A percentile compares a stretch with the other conserved stretches of the same genome.
Conservation (phyloP, 1,140 invertebrate genomes). For the Bombus soroeensis region DNA sequence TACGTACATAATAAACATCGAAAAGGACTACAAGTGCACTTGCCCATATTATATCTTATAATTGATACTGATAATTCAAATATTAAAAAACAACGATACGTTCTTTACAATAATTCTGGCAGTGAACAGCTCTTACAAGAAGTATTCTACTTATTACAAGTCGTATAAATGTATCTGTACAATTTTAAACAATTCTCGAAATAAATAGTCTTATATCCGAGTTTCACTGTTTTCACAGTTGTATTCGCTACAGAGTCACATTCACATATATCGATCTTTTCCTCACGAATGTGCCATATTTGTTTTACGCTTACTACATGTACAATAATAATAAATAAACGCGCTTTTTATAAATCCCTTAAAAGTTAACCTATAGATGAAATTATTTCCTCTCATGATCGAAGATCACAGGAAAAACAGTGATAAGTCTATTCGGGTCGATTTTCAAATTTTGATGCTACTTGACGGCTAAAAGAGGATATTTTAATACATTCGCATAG, state of each 20-base stretch:
- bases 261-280: background rate
- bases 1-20: background rate
- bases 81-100: background rate
- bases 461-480: background rate
- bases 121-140: constrained; percentile 40
- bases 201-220: background rate
- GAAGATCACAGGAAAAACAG: background rate
- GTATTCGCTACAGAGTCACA: background rate
- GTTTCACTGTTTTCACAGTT: background rate
- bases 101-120: constrained; percentile 33
- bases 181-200: constrained; percentile 19
- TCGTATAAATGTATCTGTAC: constrained; percentile 30
- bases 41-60: constrained; percentile 18
- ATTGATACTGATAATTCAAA: background rate
- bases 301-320: background rate
- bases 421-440: background rate
- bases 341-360: background rate
- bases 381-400: background rate
- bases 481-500: too few relatives aligned
- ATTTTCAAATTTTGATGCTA: background rate
- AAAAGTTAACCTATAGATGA: background rate
- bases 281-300: background rate
- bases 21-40: constrained; percentile 55
- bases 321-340: background rate
- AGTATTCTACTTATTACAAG: constrained; percentile 11